Evolutionary conservation across 2,888 invertebrate genomes (phyloP).

Genomic region (Drosophila borealis): DNA sequence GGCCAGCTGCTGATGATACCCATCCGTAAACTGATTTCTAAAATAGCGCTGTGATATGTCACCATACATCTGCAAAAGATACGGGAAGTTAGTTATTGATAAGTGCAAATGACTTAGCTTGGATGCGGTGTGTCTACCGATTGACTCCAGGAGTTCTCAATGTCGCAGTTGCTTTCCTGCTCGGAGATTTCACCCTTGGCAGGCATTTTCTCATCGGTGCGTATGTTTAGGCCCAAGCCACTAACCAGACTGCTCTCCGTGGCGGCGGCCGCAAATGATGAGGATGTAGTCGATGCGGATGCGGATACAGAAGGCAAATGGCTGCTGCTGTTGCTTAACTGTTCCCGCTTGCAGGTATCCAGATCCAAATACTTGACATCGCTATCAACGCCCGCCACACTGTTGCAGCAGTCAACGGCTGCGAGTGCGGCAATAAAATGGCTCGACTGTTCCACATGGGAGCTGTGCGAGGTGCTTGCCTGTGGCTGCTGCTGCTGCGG

Average conservation of each 20-base stretch:
- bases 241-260: constrained; percentile 83
- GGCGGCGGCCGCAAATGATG: constrained; percentile 83
- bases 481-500: constrained; percentile 40
- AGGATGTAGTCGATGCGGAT: constrained; percentile 78
- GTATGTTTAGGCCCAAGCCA: constrained; percentile 88
- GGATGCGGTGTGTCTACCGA: constrained; percentile 85
- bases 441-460: constrained; percentile 61
- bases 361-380: constrained; percentile 84
- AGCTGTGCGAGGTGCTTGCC: constrained; percentile 35
- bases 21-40: constrained; percentile 74
- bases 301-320: constrained; percentile 71
- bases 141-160: constrained; percentile 90
- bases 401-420: constrained; percentile 75
- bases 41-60: constrained; percentile 83
- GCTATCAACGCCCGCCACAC: constrained; percentile 76
- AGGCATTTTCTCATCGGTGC: constrained; percentile 94
- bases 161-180: constrained; percentile 93
- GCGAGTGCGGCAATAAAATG: constrained; percentile 78
- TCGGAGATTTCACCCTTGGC: constrained; percentile 94
- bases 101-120: neutral
- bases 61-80: constrained; percentile 78
- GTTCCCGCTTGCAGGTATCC: constrained; percentile 83
- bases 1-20: constrained; percentile 75
- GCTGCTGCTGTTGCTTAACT: constrained; percentile 66
- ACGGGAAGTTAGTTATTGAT: too few relatives aligned